Base-by-base conservation (phyloP, 2,113 vertebrate genomes). In the Crotophaga sulcirostris region DNA sequence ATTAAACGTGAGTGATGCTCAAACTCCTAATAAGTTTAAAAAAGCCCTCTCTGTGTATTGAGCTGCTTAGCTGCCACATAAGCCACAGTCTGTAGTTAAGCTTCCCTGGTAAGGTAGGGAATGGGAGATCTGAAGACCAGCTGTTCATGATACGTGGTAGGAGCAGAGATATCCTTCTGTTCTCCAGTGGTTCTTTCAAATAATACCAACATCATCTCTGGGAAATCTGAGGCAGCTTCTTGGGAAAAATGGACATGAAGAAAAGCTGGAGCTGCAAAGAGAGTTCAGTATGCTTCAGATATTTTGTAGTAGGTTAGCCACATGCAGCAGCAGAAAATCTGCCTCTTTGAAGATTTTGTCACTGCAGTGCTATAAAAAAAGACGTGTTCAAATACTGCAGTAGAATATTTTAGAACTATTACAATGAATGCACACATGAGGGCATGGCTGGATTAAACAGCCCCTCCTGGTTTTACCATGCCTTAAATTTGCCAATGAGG, bases 121-220 rank as follows among this genome's bases (percentile, higher is more conserved):
- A 52, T 33, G 40, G 31, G 67, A 21, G 13, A 33, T 20, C n/a
- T 73, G 73, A 44, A 76, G 58, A 44, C 64, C 49, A 13, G 25
- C 63, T 51, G 13, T 62, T 36, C 5, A 6, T 38, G 38, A 26
- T 8, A 20, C 3, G 0, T 4, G 2, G 9, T 34, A 3, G 4
- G 19, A 17, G 82, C 54, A 80, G 58, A 77, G 17, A 12, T 29
- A 3, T 42, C n/a, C 34, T 47, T 76, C 7, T 40, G 16, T 67
- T 31, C 26, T 28, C 13, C 8, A 3, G 8, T 34, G 42, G 9
- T 73, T 84, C 42, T 54, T 72, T 42, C 31, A 44, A 42, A 29
- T 15, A 4, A 24, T 23, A 25, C 38, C 24, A 6, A 36, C 28
- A 6, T 40, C 69, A 55, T 44, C 64, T 51, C 74, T 60, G 75